Evolutionary conservation across 92 coral and sea anemone species (phyloP).

Genomic region (Siderastrea radians): DNA sequence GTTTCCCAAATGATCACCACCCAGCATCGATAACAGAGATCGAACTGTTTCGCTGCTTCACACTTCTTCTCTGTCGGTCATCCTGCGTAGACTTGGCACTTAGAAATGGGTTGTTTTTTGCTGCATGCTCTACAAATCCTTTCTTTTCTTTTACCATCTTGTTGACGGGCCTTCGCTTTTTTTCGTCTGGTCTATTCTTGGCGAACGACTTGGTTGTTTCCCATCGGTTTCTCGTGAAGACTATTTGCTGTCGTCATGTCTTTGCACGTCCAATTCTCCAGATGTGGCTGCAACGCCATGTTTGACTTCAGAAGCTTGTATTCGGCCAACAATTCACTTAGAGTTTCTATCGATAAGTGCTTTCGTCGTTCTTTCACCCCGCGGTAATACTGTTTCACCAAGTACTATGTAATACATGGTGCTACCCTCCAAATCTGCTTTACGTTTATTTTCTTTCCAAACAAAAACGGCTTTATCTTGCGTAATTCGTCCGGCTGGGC

Average conservation of each 20-base stretch:
- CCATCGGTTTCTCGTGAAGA: not conserved
- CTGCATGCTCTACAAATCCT: constrained; percentile 26
- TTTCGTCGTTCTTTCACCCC: constrained; percentile 7
- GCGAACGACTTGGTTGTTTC: not conserved
- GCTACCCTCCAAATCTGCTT: not conserved
- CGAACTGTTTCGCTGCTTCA: not conserved
- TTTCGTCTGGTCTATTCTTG: not conserved
- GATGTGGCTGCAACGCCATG: not conserved
- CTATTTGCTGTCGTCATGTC: not conserved
- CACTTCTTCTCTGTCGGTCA: too few relatives aligned
- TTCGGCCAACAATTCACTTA: not conserved
- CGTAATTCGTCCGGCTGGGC: not conserved
- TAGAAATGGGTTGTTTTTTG: constrained; percentile 17
- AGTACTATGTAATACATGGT: constrained; percentile 1
- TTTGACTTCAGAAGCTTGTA: not conserved
- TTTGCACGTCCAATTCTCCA: not conserved
- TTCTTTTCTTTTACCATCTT: not conserved
- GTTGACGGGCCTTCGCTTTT: too few relatives aligned
- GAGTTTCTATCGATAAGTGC: constrained; percentile 18
- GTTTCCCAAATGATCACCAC: too few relatives aligned
- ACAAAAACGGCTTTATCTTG: too few relatives aligned
- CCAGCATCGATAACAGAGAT: too few relatives aligned
- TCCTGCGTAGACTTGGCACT: constrained; percentile 11
- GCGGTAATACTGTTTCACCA: constrained; percentile 5
- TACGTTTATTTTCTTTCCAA: too few relatives aligned